Base-by-base conservation (phyloP, 2,888 invertebrate species). In the Adelognathus sp. region DNA sequence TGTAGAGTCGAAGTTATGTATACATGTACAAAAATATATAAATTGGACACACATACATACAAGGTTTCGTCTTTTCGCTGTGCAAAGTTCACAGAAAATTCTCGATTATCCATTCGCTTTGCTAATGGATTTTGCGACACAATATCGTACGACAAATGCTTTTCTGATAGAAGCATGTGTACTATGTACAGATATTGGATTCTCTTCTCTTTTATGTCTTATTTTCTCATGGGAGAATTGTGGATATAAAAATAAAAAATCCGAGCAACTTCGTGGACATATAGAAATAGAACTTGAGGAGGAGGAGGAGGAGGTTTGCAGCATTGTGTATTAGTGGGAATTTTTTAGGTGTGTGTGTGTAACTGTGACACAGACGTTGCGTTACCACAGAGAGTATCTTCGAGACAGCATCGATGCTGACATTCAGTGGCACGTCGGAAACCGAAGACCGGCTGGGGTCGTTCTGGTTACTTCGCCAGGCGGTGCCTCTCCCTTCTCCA, bases 61-160 rank as follows among this genome's bases (percentile, higher is more conserved):
- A 3, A 4, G 4, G 6, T 4, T 41, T 14, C 39, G 14, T 41
- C 14, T 41, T 14, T n/a, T 6, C 39, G 5, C 39, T 3, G 9
- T 9, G 3, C 4, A 11, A 2, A n/a, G n/a, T n/a, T n/a, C 21
- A 6, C 9, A 46, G 18, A 46, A 21, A 39, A 7, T 36, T 50
- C 11, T 67, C 54, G 67, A 67, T 67, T 67, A 67, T 67, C 54
- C 67, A 67, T 67, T n/a, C n/a, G n/a, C 16, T 39, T n/a, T 18
- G 41, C 54, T 67, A 67, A 54, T 54, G 67, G 67, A 29, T 67
- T 67, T 67, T 39, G 39, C 67, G 27, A 54, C 39, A 54, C 31
- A 41, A 67, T 54, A 52, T 54, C 11, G 27, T 29, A 6, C 9
- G 3, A 52, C 9, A 3, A 54, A 11, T 54, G 21, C 50, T 24